Evolutionary conservation across 2,113 vertebrate genomes (phyloP), one percentile per base, ranked within the genome.

Genomic region (Ardeotis arabs): DNA sequence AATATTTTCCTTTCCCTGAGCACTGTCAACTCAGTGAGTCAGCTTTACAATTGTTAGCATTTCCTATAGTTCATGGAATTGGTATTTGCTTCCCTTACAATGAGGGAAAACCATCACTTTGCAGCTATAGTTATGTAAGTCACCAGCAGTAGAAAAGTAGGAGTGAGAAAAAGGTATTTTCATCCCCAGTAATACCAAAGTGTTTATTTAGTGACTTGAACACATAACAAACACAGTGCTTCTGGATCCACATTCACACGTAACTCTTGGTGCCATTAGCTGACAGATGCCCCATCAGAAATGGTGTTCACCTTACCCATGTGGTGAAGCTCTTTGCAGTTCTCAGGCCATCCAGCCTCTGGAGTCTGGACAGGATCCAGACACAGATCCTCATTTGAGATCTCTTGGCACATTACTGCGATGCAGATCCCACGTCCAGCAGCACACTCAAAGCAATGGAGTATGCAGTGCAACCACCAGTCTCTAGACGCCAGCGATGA

Each of bases 331-430:
- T 37, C 44, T 44, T 52, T 9, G 27, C 23, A 64, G 58, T 55
- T 78, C 10, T 55, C 25, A 60, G 53, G 45, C 53, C 64, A 70
- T 33, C 41, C 29, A 41, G 64, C 25, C 49, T 41, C 29, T 76
- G 55, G 39, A 47, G 20, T 39, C 37, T 24, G 62, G 45, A 14
- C 20, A 53, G 28, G 39, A 69, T 21, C 70, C 69, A 49, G 29
- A 25, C 64, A 31, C 0, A 1, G 58, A 31, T 19, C 31, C 44
- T 72, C 50, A 8, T 58, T 16, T 37, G 35, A 50, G 31, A 35
- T 58, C 31, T n/a, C 72, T 58, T 0, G 1, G 58, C 22, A 24
- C 1, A 1, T 50, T 44, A 11, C 27, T 33, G 73, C 1, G 2
- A 37, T 24, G 31, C 1, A 7, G 63, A n/a, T 15, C n/a, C 49